Conservation (phyloP, 2,888 invertebrate species). For the Fissipunctia ypsillon region DNA sequence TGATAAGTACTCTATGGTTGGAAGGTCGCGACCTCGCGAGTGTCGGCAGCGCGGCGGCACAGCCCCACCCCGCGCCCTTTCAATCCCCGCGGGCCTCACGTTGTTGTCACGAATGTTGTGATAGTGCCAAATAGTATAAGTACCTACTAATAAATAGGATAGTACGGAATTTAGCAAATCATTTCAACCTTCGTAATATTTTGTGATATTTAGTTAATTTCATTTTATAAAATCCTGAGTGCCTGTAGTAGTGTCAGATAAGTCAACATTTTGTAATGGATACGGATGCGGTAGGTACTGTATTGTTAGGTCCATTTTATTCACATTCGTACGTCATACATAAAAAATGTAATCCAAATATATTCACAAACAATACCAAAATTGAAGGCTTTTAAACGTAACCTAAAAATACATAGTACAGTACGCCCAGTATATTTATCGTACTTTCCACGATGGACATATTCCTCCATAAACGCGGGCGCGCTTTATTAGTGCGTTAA, state of each 20-base stretch:
- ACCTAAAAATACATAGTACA: background rate
- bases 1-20: no score
- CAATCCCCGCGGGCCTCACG: background rate
- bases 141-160: no score
- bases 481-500: background rate
- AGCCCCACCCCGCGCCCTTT: constrained; percentile 7
- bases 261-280: background rate
- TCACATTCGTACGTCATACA: background rate
- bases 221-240: background rate
- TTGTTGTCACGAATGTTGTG: background rate
- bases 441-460: background rate
- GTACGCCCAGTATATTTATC: constrained; percentile 1
- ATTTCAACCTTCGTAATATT: background rate
- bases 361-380: no score
- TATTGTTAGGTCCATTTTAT: background rate
- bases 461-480: background rate
- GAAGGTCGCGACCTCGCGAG: no score
- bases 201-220: background rate
- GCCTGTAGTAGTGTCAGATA: background rate
- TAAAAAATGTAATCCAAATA: background rate
- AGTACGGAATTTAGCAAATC: background rate
- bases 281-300: constrained; percentile 5
- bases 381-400: no score
- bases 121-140: no score
- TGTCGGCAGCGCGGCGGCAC: no score